Evolutionary conservation across 2,797 vertebrate species (phyloP).

Genomic region (Vultur gryphus): DNA sequence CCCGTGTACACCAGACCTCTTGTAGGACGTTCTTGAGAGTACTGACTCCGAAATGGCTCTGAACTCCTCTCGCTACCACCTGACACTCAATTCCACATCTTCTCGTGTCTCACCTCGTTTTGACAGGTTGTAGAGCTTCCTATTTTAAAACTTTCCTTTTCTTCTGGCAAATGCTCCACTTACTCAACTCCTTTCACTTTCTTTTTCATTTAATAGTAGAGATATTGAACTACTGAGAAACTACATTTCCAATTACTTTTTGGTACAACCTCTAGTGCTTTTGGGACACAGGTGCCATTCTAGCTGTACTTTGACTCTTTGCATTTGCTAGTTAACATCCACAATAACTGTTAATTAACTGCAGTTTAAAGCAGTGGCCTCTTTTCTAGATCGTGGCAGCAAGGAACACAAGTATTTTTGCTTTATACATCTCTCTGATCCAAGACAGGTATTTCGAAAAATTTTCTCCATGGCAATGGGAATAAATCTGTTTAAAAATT

Average conservation of each 20-base stretch:
- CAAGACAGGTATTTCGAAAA: neutral
- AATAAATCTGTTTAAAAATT: neutral
- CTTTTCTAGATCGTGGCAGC: neutral
- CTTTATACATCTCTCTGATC: neutral
- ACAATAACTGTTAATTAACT: neutral
- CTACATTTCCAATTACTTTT: neutral
- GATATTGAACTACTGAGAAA: neutral
- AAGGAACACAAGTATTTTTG: neutral
- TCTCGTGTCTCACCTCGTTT: neutral
- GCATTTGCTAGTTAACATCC: neutral
- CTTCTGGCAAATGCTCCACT: neutral
- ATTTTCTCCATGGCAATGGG: neutral
- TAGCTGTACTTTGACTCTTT: neutral
- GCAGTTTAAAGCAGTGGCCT: neutral
- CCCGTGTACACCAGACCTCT: neutral
- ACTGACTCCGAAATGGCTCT: neutral
- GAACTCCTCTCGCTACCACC: neutral
- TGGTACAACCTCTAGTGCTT: neutral
- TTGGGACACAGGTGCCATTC: neutral
- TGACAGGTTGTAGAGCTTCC: neutral
- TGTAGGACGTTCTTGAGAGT: neutral
- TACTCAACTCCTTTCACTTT: neutral
- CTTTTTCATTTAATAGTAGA: neutral
- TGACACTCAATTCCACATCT: neutral
- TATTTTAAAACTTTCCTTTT: neutral